Conservation (phyloP, 2,113 vertebrate species). For the Nothocercus nigrocapillus region DNA sequence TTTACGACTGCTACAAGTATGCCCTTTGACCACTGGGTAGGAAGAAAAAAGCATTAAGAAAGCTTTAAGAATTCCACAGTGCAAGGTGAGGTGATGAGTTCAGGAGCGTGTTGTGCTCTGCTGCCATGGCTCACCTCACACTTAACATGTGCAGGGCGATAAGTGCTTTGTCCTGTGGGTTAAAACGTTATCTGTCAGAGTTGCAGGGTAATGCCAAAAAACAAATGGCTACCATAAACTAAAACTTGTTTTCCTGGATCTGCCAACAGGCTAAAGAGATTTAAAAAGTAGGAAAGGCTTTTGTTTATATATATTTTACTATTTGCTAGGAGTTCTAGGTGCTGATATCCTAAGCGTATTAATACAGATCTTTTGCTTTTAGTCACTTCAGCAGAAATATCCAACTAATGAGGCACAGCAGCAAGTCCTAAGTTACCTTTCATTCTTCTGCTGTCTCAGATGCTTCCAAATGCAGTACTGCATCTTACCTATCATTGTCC, state of each 20-base stretch:
- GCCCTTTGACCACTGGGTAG: background rate
- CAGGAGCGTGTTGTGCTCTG: background rate
- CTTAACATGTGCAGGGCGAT: background rate
- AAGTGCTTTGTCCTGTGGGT: background rate
- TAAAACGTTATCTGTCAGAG: background rate
- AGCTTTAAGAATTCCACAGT: background rate
- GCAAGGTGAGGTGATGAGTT: background rate
- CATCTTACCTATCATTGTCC: background rate
- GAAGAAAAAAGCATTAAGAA: background rate
- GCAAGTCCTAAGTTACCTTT: background rate
- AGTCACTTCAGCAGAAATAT: background rate
- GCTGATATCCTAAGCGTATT: background rate
- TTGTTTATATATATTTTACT: no score
- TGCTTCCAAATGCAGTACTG: rapidly evolving
- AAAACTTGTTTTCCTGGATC: background rate
- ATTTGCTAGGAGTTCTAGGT: background rate
- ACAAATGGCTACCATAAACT: background rate
- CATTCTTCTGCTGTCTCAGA: background rate
- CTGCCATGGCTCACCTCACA: background rate
- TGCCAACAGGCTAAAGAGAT: background rate
- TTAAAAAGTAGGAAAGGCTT: background rate
- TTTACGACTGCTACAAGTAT: background rate
- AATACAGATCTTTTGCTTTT: background rate
- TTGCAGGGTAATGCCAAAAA: background rate
- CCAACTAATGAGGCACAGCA: background rate